Conservation (phyloP, 2,113 vertebrate species). For the Siphamia tubifer region DNA sequence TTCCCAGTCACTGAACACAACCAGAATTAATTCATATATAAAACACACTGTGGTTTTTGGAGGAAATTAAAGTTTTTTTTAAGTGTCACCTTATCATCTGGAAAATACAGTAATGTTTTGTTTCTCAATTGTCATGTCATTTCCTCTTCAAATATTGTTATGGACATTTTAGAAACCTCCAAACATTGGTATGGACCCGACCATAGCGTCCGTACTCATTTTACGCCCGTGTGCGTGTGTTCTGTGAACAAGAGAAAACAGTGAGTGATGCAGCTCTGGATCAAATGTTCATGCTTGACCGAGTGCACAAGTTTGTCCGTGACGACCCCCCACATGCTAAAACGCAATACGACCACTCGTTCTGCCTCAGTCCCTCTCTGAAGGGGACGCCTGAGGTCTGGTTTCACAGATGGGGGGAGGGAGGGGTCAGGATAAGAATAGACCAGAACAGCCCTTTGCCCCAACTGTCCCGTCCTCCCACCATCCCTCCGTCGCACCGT, state of each 20-base stretch:
- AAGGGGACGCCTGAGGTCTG: conserved; percentile 16
- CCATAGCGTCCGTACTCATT: too few relatives aligned
- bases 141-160: too few relatives aligned
- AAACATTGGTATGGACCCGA: too few relatives aligned
- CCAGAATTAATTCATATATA: too few relatives aligned
- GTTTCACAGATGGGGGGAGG: conserved; percentile 36
- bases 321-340: not conserved
- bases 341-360: not conserved
- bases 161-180: too few relatives aligned
- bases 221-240: too few relatives aligned
- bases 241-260: not conserved
- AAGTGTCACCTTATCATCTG: too few relatives aligned
- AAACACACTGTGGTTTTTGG: too few relatives aligned
- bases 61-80: too few relatives aligned
- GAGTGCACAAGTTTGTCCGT: not conserved
- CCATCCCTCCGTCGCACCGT: not conserved
- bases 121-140: too few relatives aligned
- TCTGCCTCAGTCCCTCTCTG: not conserved
- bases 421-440: conserved; percentile 47
- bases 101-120: too few relatives aligned
- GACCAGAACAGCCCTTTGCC: conserved; percentile 18
- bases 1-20: too few relatives aligned
- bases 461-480: conserved; percentile 4
- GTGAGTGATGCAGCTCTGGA: not conserved
- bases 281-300: not conserved